A percentile compares a stretch with the other conserved stretches of the same genome.
Evolutionary conservation across 92 coral and sea anemone genomes (phyloP).

Genomic region (Parazoanthus darwini): DNA sequence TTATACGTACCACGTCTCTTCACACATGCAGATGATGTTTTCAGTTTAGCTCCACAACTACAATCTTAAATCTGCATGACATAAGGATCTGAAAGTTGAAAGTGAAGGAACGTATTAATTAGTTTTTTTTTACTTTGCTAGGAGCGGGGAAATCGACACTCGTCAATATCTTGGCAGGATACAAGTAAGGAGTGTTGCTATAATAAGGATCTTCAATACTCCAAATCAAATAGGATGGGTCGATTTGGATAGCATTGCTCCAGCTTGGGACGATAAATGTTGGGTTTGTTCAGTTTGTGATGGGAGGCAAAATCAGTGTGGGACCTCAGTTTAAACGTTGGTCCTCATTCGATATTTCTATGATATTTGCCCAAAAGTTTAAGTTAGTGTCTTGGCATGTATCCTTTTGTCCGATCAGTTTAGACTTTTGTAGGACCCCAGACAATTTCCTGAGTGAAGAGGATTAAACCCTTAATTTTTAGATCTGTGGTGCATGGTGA

Average conservation of each 20-base stretch:
- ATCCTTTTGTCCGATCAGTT: no score
- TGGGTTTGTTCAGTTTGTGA: background rate
- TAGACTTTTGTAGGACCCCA: no score
- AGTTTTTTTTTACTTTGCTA: conserved; percentile 23
- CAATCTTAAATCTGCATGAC: no score
- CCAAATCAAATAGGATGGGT: no score
- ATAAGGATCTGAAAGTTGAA: background rate
- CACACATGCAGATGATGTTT: no score
- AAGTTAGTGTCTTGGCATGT: background rate
- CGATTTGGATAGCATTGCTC: background rate
- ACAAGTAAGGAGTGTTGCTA: conserved; percentile 64
- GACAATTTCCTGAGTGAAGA: no score
- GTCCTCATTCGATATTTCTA: no score
- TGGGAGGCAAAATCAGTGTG: background rate
- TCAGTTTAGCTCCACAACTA: no score
- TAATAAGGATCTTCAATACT: background rate
- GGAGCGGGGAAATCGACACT: conserved; percentile 99
- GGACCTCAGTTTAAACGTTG: background rate
- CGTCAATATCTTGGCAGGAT: conserved; percentile 91
- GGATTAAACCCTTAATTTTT: no score
- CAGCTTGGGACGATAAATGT: background rate
- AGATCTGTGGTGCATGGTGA: no score
- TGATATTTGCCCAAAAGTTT: background rate
- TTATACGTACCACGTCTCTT: no score
- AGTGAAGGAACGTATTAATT: background rate